Percentiles rank a stretch among this genome's conserved stretches.
phyloP scores from a whole-genome alignment of 2,888 invertebrate genomes.

The Pammene aurita region DNA sequence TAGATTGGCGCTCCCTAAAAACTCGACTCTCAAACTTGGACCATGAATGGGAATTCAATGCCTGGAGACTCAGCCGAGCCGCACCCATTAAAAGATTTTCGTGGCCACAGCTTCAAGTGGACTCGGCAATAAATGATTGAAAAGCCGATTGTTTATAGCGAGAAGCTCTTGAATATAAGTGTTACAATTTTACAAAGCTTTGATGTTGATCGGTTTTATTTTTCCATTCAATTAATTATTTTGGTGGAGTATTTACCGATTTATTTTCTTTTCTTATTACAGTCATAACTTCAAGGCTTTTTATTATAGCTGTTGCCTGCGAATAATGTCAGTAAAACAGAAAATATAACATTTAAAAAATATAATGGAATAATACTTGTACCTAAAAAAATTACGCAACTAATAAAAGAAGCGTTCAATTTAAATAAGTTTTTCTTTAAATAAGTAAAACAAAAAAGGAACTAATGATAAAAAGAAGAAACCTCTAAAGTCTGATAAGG shows the following conservation, averaged over 20 bases:
- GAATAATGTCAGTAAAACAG: no score
- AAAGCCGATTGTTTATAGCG: conserved; percentile 12
- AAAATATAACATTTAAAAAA: no score
- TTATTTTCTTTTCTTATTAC: no score
- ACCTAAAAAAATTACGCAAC: no score
- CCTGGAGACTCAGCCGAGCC: conserved; percentile 51
- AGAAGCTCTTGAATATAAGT: conserved; percentile 6
- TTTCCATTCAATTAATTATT: not conserved
- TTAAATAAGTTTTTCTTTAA: not conserved
- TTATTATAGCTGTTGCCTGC: no score
- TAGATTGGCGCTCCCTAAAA: not conserved
- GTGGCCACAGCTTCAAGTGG: conserved; percentile 43
- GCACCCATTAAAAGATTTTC: conserved; percentile 66
- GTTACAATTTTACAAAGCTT: conserved; percentile 13
- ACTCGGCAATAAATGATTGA: conserved; percentile 24
- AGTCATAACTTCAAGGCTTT: no score
- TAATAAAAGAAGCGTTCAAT: not conserved
- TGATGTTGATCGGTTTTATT: not conserved
- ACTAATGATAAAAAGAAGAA: not conserved
- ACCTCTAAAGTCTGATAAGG: conserved; percentile 11
- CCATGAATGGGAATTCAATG: not conserved
- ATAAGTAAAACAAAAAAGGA: not conserved
- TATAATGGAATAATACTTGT: no score
- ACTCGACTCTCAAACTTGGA: not conserved
- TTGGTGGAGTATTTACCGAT: not conserved